Conservation (phyloP, 2,888 invertebrate genomes). For the Drosophila vallismaia region DNA sequence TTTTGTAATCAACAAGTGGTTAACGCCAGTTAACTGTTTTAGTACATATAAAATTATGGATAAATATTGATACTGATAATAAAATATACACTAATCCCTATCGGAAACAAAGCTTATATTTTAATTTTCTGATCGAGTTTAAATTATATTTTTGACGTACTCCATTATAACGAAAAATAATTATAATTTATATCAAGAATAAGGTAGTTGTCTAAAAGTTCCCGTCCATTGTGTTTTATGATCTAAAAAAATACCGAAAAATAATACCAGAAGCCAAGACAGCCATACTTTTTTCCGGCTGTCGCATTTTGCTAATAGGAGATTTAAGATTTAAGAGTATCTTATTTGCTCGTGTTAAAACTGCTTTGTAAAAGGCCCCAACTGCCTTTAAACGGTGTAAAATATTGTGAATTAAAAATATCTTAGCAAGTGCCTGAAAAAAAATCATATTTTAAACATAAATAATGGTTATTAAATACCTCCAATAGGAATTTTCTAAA, state of each 20-base stretch:
- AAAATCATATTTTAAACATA: neutral
- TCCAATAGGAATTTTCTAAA: slow-evolving; percentile 26
- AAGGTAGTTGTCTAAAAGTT: too few relatives aligned
- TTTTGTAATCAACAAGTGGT: slow-evolving; percentile 1
- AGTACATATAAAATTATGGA: neutral
- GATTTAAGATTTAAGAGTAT: slow-evolving; percentile 5
- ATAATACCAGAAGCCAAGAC: neutral
- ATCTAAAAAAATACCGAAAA: neutral
- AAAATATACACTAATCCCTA: slow-evolving; percentile 1
- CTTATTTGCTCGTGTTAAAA: slow-evolving; percentile 3
- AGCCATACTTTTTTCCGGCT: neutral
- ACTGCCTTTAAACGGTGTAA: slow-evolving; percentile 1
- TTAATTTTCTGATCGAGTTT: neutral
- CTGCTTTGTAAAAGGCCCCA: neutral
- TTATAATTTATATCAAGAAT: too few relatives aligned
- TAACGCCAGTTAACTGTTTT: slow-evolving; percentile 1
- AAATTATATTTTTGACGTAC: too few relatives aligned
- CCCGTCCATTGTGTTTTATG: too few relatives aligned
- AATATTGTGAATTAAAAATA: neutral
- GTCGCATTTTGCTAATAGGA: slow-evolving; percentile 6
- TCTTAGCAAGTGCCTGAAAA: neutral
- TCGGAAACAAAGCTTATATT: neutral
- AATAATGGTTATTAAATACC: slow-evolving; percentile 16
- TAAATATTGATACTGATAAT: slow-evolving; percentile 3
- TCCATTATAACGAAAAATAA: too few relatives aligned